A percentile compares a stretch with the other conserved stretches of the same genome.
Evolutionary conservation across 2,888 invertebrate species (phyloP).

Genomic region (Coecobrya sp.): DNA sequence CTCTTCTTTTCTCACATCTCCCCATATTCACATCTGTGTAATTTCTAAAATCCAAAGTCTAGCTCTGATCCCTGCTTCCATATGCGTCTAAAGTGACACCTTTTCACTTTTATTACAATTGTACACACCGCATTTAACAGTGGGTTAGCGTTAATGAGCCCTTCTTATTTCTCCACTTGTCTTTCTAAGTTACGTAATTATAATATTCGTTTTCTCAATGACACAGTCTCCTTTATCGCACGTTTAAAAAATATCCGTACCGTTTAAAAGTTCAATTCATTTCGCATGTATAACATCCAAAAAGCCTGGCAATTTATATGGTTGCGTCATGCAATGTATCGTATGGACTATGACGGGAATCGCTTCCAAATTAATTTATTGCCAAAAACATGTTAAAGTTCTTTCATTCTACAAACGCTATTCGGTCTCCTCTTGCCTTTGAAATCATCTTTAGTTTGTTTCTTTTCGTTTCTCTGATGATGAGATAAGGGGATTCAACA

Average conservation of each 20-base stretch:
- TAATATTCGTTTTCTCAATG: not conserved
- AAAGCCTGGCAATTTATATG: not conserved
- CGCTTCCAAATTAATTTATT: slow-evolving; percentile 43
- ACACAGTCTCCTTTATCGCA: not conserved
- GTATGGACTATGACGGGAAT: not conserved
- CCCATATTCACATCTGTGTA: not conserved
- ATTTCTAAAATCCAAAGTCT: not conserved
- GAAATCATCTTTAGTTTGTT: not conserved
- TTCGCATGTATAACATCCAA: not conserved
- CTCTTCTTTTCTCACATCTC: not conserved
- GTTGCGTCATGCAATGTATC: not conserved
- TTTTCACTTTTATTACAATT: slow-evolving; percentile 52
- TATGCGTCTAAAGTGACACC: slow-evolving; percentile 30
- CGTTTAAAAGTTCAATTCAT: not conserved
- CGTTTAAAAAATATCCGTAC: not conserved
- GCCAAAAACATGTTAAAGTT: not conserved
- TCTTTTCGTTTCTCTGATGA: not conserved
- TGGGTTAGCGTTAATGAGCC: slow-evolving; percentile 52
- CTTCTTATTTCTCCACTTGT: slow-evolving; percentile 6
- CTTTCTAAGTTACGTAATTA: not conserved
- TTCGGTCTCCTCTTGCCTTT: slow-evolving; percentile 2
- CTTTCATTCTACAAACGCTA: not conserved
- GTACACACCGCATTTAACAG: slow-evolving; percentile 28
- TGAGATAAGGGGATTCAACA: not conserved
- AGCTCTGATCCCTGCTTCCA: not conserved